A percentile compares a stretch with the other conserved stretches of the same genome.
These are phyloP conservation scores for Clivina fossor DNA, from an alignment of 2,888 invertebrate genomes.

Conservation along the genomic window DNA sequence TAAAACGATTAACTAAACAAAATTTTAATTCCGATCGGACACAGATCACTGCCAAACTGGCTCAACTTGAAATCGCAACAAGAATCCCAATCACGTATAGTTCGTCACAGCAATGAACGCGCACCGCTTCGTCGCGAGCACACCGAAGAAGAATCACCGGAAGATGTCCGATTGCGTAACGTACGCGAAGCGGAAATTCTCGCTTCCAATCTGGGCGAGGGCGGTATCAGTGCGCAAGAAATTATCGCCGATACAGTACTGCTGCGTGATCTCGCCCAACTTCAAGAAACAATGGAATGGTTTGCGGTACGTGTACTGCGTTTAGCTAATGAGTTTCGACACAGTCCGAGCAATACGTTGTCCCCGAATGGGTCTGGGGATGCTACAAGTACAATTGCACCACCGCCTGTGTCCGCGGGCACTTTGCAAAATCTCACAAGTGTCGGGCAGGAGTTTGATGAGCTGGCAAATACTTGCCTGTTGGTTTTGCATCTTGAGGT, in stretches of 20 bases:
- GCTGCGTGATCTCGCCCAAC: conserved; percentile 80
- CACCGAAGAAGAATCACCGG: conserved; percentile 74
- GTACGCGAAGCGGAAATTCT: conserved; percentile 90
- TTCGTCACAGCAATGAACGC: conserved; percentile 46
- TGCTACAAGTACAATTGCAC: conserved; percentile 42
- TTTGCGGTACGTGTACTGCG: conserved; percentile 68
- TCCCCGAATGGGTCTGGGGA: conserved; percentile 50
- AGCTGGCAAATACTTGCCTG: conserved; percentile 87
- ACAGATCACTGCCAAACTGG: conserved; percentile 82
- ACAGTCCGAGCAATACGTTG: conserved; percentile 51
- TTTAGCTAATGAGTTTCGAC: conserved; percentile 60
- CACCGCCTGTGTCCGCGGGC: conserved; percentile 58
- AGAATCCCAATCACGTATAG: conserved; percentile 51
- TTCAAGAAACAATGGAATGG: conserved; percentile 94
- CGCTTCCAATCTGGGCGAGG: conserved; percentile 87
- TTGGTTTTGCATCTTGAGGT: conserved; percentile 92
- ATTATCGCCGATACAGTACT: conserved; percentile 83
- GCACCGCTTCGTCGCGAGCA: conserved; percentile 54
- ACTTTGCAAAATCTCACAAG: conserved; percentile 66
- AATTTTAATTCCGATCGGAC: conserved; percentile 38
- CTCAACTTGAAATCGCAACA: conserved; percentile 62
- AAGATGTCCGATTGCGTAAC: conserved; percentile 76
- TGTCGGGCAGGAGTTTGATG: conserved; percentile 80
- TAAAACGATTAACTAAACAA: not conserved
- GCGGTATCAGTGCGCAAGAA: conserved; percentile 80